Percentiles rank a stretch among this genome's conserved stretches.
Conservation (phyloP, 2,113 vertebrate genomes). For the Daubentonia madagascariensis region DNA sequence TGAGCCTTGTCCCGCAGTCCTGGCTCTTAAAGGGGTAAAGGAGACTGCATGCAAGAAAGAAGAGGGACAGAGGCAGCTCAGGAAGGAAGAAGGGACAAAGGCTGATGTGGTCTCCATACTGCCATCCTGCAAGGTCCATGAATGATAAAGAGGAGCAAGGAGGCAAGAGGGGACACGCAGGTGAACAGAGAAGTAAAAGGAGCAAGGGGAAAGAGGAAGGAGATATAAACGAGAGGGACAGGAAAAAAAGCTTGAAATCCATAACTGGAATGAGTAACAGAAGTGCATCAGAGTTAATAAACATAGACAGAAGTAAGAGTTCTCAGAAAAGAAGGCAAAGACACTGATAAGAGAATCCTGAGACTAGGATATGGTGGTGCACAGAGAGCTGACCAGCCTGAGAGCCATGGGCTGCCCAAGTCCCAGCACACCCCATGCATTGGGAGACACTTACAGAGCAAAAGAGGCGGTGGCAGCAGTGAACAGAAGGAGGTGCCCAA, state of each 20-base stretch:
- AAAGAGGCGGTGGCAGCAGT: conserved; percentile 87
- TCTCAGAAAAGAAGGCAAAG: background rate
- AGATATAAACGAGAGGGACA: background rate
- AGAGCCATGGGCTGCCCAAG: conserved; percentile 64
- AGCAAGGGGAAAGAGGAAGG: background rate
- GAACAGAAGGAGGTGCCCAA: conserved; percentile 87
- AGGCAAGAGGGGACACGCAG: background rate
- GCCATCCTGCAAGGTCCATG: background rate
- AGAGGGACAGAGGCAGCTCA: background rate
- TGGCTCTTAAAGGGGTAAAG: background rate
- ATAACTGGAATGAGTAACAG: background rate
- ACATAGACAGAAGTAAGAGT: background rate
- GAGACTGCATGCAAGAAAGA: background rate
- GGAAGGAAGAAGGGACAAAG: background rate
- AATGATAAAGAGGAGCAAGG: background rate
- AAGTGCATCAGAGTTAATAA: background rate
- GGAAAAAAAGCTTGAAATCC: background rate
- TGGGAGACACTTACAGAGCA: conserved; percentile 87
- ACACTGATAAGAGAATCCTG: background rate
- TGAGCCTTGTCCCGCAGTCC: background rate
- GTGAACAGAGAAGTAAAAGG: background rate
- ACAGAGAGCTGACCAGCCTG: conserved; percentile 55
- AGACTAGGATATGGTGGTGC: background rate
- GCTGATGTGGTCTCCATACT: background rate
- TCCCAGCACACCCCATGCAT: conserved; percentile 83